Evolutionary conservation across 2,797 vertebrate species (phyloP), one percentile per base, ranked within the genome.

Genomic region (Lateolabrax maculatus): DNA sequence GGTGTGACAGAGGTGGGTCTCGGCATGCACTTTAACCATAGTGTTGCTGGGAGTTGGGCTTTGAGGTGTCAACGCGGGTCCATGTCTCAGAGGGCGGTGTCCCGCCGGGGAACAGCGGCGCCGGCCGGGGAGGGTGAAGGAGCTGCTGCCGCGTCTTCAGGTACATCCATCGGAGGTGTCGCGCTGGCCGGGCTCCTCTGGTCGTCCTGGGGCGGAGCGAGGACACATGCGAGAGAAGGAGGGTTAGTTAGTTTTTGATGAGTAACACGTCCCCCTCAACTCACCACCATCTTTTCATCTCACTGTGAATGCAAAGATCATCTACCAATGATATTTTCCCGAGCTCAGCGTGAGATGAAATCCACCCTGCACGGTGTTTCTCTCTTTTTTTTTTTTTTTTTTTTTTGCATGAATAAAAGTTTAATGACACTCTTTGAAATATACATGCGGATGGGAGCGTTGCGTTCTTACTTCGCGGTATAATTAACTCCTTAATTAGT

Each of bases 21-120:
- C 60, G 62, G 64, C 77, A 68, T 84, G 51, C 74, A 83, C 87
- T 88, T 89, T 86, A 70, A 93, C 88, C 92, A 94, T 94, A 90
- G 80, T 91, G 90, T 65, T 84, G 79, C 80, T 67, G 85, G 71
- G 81, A 75, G 84, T 70, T 80, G 57, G 65, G 71, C n/a, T 44
- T 63, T 58, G 68, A 62, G 86, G n/a, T 41, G 78, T 84, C 80
- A 82, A 69, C 82, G 74, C 48, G 83, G 77, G 77, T 81, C 81
- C 90, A 90, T 87, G 80, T 79, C 80, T 91, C 89, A 90, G 75
- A 84, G 77, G 67, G 77, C 48, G 46, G 70, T 4, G 83, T 85
- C 84, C 81, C 61, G 84, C 71, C 3, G 79, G 71, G 65, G 34
- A 53, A 27, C 76, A 7, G 78, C 4, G 53, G 39, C 44, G 78